phyloP scores from a whole-genome alignment of 2,113 vertebrate species.

The Thunnus maccoyii region DNA sequence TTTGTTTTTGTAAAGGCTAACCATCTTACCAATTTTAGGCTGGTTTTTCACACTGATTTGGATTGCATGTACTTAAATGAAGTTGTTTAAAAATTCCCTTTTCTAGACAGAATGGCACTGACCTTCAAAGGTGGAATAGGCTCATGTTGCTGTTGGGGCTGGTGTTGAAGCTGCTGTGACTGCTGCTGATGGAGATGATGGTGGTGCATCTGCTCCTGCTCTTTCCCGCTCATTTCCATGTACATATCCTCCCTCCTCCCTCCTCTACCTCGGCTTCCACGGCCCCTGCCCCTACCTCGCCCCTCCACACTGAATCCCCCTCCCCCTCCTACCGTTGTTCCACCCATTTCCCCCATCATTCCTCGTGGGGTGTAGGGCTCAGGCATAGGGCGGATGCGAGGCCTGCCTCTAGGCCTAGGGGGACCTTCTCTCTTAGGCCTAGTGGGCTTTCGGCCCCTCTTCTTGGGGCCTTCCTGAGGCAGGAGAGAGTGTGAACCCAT shows the following conservation, averaged over 20 bases:
- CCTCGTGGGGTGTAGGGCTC: slow-evolving; percentile 85
- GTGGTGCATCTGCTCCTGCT: slow-evolving; percentile 81
- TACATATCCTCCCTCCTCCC: slow-evolving; percentile 84
- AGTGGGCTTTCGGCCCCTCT: slow-evolving; percentile 91
- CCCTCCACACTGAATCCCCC: slow-evolving; percentile 76
- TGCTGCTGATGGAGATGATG: slow-evolving; percentile 83
- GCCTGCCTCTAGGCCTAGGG: slow-evolving; percentile 89
- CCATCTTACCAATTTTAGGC: too few relatives aligned
- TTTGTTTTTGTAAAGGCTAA: background rate
- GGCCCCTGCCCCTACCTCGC: slow-evolving; percentile 78
- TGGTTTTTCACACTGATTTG: background rate
- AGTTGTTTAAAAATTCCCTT: background rate
- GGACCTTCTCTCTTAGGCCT: slow-evolving; percentile 94
- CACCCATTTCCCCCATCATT: slow-evolving; percentile 83
- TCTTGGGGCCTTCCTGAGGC: slow-evolving; percentile 89
- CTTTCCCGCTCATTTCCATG: slow-evolving; percentile 82
- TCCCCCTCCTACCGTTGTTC: slow-evolving; percentile 66
- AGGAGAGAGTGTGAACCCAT: slow-evolving; percentile 81
- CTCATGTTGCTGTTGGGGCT: slow-evolving; percentile 79
- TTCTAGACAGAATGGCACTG: slow-evolving; percentile 38
- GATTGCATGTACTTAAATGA: background rate
- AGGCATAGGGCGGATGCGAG: slow-evolving; percentile 91
- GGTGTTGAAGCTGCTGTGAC: slow-evolving; percentile 76
- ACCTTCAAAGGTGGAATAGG: slow-evolving; percentile 87
- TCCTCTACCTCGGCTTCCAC: slow-evolving; percentile 82